phyloP scores from a whole-genome alignment of 2,888 invertebrate genomes.

The Diloba caeruleocephala region DNA sequence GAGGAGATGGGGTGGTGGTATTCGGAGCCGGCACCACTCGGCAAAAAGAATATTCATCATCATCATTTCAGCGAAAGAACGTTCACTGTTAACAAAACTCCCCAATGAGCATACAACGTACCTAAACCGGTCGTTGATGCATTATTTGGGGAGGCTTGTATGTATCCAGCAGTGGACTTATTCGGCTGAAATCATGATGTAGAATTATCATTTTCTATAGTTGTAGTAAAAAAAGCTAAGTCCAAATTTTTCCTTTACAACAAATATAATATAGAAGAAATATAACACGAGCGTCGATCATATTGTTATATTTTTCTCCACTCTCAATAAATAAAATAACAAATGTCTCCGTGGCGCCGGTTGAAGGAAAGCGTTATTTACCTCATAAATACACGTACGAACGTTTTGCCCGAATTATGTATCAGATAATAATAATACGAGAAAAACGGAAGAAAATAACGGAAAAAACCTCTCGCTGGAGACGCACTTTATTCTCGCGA shows the following conservation, averaged over 20 bases:
- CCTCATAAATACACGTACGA: constrained; percentile 59
- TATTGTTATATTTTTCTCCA: constrained; percentile 27
- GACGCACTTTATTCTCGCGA: constrained; percentile 79
- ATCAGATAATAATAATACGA: constrained; percentile 59
- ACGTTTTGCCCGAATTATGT: constrained; percentile 55
- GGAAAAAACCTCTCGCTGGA: constrained; percentile 57
- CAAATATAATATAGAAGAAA: constrained; percentile 25
- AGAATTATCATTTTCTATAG: too few relatives aligned
- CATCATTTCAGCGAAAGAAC: too few relatives aligned
- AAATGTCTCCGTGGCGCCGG: constrained; percentile 43
- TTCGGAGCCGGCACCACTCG: too few relatives aligned
- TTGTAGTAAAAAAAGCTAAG: too few relatives aligned
- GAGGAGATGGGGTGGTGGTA: too few relatives aligned
- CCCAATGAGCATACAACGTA: too few relatives aligned
- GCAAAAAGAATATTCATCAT: too few relatives aligned
- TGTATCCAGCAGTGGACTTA: too few relatives aligned
- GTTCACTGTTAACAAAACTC: too few relatives aligned
- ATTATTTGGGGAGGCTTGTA: too few relatives aligned
- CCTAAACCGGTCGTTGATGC: too few relatives aligned
- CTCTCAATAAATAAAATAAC: constrained; percentile 51
- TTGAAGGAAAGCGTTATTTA: constrained; percentile 53
- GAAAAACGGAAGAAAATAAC: constrained; percentile 58
- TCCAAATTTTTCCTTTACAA: neutral
- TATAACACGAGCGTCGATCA: constrained; percentile 16
- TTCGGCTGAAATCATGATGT: too few relatives aligned